Percentiles rank a stretch among this genome's conserved stretches.
Evolutionary conservation across 2,888 invertebrate species (phyloP).

Genomic region (Oeneis ivallda): DNA sequence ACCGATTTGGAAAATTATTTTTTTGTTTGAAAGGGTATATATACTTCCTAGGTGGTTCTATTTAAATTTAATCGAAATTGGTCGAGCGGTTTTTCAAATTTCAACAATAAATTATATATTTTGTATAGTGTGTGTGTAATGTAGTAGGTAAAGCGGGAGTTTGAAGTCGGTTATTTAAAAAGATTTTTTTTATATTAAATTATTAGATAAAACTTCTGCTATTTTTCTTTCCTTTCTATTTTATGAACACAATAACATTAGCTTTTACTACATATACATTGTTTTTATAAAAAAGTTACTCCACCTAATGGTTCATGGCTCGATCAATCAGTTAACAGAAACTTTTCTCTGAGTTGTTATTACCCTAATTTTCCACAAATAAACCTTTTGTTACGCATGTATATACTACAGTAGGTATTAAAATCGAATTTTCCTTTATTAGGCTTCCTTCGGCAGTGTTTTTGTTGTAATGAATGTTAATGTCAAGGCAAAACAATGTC

Average conservation of each 20-base stretch:
- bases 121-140: no score
- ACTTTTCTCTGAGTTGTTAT: conserved; percentile 9
- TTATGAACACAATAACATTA: neutral
- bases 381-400: conserved; percentile 2
- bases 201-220: no score
- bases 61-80: no score
- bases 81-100: no score
- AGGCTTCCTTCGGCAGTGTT: conserved; percentile 2
- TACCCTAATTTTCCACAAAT: conserved; percentile 13
- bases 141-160: no score
- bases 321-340: conserved; percentile 9
- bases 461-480: neutral
- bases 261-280: conserved; percentile 2
- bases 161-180: no score
- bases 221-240: neutral
- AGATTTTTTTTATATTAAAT: no score
- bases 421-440: conserved; percentile 16
- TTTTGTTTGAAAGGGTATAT: no score
- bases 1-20: no score
- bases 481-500: neutral
- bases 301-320: neutral
- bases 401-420: conserved; percentile 8
- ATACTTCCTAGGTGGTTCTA: no score
- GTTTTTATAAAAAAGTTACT: neutral
- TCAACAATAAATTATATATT: no score